Base-by-base conservation (phyloP, 2,888 invertebrate genomes). In the Rhingia campestris region DNA sequence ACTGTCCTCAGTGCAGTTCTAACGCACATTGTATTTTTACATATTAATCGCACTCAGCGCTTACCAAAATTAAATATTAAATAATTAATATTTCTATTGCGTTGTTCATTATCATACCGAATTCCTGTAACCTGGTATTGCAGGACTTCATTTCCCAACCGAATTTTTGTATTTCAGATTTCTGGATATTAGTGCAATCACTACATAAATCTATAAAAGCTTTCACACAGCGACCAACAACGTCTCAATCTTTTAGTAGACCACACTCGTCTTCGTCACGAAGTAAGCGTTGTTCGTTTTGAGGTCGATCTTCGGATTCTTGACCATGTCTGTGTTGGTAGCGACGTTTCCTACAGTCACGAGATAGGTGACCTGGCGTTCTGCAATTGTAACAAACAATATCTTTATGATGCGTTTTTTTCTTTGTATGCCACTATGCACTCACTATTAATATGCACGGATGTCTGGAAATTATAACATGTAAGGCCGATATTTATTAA, bases 61-160 rank as follows among this genome's bases (percentile, higher is more conserved):
- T n/a, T n/a, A n/a, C n/a, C n/a, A n/a, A n/a, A n/a, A n/a, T n/a
- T n/a, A n/a, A n/a, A n/a, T n/a, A n/a, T n/a, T n/a, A n/a, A n/a
- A n/a, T n/a, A n/a, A n/a, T n/a, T n/a, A n/a, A n/a, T n/a, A n/a
- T 63, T 6, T 35, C 61, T 22, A 47, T 35, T 6, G 22, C 35
- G 33, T 35, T 47, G 14, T 37, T 63, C 9, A 3, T 14, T 5
- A 4, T 35, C 47, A 35, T 45, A 5, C 61, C 47, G 35, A 63
- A 63, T 4, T 35, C 61, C 14, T 63, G 35, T 7, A 59, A 33
- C 6, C 32, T 59, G 9, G 43, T 12, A 7, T 45, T 59, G n/a
- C 59, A 59, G 32, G n/a, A 45, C 10, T 33, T 6, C 14, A 59
- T 45, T 45, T 32, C 33, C 33, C 59, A 59, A 4, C 59, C 45